Base-by-base conservation (phyloP, 2,888 invertebrate genomes). In the Nomada fucata region DNA sequence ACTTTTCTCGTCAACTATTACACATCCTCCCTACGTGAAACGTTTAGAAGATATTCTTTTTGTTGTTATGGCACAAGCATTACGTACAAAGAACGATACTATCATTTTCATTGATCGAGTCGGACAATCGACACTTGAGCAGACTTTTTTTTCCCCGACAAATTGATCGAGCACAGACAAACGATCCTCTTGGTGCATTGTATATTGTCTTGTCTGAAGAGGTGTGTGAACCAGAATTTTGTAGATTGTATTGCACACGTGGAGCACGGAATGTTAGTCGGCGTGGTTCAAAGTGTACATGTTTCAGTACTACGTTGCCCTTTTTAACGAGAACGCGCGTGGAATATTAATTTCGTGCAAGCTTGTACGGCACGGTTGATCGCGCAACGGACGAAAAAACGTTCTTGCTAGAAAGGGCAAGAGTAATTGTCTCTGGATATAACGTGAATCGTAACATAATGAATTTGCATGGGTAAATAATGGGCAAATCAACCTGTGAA, bases 211-310 rank as follows among this genome's bases (percentile, higher is more conserved):
- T 76, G 44, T 60, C 10, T 57, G 61, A 18, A 61, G 47, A 50
- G 11, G 72, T 76, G 65, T 76, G 50, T 63, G 50, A n/a, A 1
- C 53, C 53, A 47, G 18, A 63, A 57, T 79, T 50, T 76, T 11
- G 36, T 57, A 26, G 44, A 68, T 15, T 26, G 44, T 3, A 29
- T 71, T 55, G 79, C 57, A 13, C 78, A 77, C 78, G 71, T 79
- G 79, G 72, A 80, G 60, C 75, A 61, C 47, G 71, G 72, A 60
- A 55, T 76, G 80, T 75, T 50, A 52, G 59, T 79, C 57, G 64
- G 59, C 72, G 69, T 71, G 72, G 80, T 76, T 82, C 82, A 80
- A 82, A 82, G 80, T 82, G 82, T 82, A 15, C 71, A 72, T 47
- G 80, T 76, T n/a, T 59, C 4, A 36, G 52, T 10, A 59, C 26